Evolutionary conservation across 2,797 vertebrate genomes (phyloP).

Genomic region (Octomys mimax): DNA sequence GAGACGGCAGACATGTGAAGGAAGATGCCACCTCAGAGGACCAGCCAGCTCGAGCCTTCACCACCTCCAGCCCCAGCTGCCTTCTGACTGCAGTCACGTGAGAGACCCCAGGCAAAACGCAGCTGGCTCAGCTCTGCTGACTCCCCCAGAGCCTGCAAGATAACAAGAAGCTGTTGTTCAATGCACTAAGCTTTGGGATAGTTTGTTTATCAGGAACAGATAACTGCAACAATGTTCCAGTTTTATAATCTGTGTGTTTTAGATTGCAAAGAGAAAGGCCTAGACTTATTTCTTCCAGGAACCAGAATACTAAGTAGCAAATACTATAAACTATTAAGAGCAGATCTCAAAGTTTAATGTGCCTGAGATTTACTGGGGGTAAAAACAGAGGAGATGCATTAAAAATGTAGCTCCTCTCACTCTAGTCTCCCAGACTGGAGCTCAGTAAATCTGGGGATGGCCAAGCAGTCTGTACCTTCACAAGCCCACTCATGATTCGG

Average conservation of each 20-base stretch:
- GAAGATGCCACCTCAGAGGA: not conserved
- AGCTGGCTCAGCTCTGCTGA: not conserved
- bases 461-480: not conserved
- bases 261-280: slow-evolving; percentile 41
- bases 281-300: slow-evolving; percentile 29
- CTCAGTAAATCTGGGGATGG: not conserved
- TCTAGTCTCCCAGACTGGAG: not conserved
- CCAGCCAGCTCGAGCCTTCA: not conserved
- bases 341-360: slow-evolving; percentile 9
- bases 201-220: slow-evolving; percentile 12
- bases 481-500: not conserved
- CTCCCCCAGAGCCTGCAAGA: not conserved
- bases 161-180: not conserved
- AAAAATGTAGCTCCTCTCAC: not conserved
- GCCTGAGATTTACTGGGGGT: not conserved
- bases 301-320: slow-evolving; percentile 6
- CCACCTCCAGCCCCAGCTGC: not conserved
- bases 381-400: not conserved
- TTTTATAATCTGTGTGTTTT: slow-evolving; percentile 20
- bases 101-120: slow-evolving; percentile 30
- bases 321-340: not conserved
- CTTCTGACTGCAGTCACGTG: not conserved
- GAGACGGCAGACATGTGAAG: not conserved
- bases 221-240: not conserved
- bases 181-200: not conserved